Percentiles rank a stretch among this genome's conserved stretches.
These are phyloP conservation scores for Anseranas semipalmata DNA, from an alignment of 2,113 vertebrate species.

Conservation along the genomic window DNA sequence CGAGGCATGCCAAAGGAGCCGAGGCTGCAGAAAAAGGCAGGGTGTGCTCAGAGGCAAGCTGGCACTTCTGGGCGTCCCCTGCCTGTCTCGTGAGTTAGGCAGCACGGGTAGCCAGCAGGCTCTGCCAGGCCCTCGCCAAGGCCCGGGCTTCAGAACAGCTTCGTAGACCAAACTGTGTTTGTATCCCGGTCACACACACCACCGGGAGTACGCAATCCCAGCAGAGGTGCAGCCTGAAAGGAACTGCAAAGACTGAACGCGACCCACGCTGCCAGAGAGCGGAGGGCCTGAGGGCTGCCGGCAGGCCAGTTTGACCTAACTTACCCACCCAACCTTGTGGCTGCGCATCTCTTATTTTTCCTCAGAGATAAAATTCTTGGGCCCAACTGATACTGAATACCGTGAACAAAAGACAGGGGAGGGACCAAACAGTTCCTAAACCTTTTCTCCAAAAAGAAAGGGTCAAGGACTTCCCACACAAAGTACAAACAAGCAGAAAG, in stretches of 20 bases:
- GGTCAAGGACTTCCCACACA: neutral
- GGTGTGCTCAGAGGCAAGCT: neutral
- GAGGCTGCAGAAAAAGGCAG: constrained; percentile 76
- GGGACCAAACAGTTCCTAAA: neutral
- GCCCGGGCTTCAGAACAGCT: neutral
- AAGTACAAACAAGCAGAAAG: neutral
- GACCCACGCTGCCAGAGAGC: rapidly evolving
- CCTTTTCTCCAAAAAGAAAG: neutral
- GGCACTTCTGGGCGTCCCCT: neutral
- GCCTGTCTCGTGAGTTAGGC: neutral
- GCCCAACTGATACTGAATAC: neutral
- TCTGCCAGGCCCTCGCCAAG: constrained; percentile 55
- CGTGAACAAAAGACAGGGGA: neutral
- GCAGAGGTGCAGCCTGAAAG: neutral
- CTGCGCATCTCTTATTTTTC: neutral
- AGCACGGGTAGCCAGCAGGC: neutral
- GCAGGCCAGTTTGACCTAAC: neutral
- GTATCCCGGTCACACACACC: rapidly evolving
- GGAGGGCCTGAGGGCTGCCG: neutral
- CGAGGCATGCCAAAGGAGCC: constrained; percentile 88
- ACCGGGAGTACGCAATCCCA: neutral
- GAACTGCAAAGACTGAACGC: neutral
- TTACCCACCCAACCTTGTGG: neutral
- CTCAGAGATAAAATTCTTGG: neutral
- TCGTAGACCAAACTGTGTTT: rapidly evolving